phyloP scores from a whole-genome alignment of 2,113 vertebrate genomes.

The Rhinolophus sinicus region DNA sequence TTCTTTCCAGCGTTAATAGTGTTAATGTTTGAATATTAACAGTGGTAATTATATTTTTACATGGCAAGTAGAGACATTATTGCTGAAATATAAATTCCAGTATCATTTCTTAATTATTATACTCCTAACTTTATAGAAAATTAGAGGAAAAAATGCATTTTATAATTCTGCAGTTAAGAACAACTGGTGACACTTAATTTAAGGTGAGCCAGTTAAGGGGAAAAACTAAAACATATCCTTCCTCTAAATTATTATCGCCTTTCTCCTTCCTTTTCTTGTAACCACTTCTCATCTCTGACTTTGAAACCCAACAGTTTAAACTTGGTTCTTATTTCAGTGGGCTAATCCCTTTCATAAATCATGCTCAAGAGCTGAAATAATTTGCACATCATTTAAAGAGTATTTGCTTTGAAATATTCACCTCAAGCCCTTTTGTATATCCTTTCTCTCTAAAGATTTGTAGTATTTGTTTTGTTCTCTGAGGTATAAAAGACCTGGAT shows the following conservation, averaged over 20 bases:
- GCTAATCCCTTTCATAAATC: slow-evolving; percentile 92
- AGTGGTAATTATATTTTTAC: slow-evolving; percentile 6
- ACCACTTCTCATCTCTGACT: slow-evolving; percentile 86
- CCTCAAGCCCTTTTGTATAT: slow-evolving; percentile 91
- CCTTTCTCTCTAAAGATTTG: slow-evolving; percentile 90
- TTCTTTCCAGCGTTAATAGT: slow-evolving; percentile 75
- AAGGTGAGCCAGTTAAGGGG: slow-evolving; percentile 63
- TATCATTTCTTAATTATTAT: slow-evolving; percentile 80
- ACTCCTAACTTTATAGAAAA: slow-evolving; percentile 76
- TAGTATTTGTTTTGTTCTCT: slow-evolving; percentile 93
- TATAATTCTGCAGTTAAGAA: slow-evolving; percentile 66
- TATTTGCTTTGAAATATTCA: slow-evolving; percentile 94
- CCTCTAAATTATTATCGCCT: slow-evolving; percentile 79
- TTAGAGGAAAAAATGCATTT: slow-evolving; percentile 73
- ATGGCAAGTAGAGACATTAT: slow-evolving; percentile 70
- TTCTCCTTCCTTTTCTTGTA: slow-evolving; percentile 82
- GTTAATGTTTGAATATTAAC: slow-evolving; percentile 75
- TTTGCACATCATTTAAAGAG: slow-evolving; percentile 92
- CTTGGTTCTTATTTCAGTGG: slow-evolving; percentile 88
- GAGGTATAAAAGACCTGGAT: slow-evolving; percentile 92
- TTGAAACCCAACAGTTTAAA: slow-evolving; percentile 89
- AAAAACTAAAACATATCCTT: slow-evolving; percentile 82
- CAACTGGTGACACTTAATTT: slow-evolving; percentile 72
- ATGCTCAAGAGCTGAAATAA: slow-evolving; percentile 90
- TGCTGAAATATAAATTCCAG: slow-evolving; percentile 79